A percentile compares a stretch with the other conserved stretches of the same genome.
Conservation (phyloP, 1,140 invertebrate genomes). For the Proctacanthus coquilletti region DNA sequence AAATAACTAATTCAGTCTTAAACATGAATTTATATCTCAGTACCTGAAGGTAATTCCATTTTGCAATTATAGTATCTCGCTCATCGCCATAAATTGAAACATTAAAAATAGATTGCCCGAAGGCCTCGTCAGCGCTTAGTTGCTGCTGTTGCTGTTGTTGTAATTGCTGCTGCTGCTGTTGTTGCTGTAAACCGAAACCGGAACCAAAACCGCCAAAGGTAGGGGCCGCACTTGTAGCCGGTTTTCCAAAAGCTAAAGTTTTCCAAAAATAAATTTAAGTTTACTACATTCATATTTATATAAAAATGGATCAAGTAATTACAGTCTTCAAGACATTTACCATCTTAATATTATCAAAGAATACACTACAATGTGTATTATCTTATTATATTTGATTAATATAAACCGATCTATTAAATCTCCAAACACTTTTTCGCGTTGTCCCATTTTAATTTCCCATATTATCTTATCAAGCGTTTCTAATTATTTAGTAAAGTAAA, state of each 20-base stretch:
- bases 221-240: constrained; percentile 23
- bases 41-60: constrained; percentile 80
- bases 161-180: constrained; percentile 35
- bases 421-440: no score
- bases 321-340: no score
- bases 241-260: constrained; percentile 22
- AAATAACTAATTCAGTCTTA: not conserved
- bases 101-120: constrained; percentile 63
- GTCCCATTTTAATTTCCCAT: no score
- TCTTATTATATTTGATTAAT: no score
- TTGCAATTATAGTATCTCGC: constrained; percentile 74
- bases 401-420: no score
- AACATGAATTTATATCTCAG: not conserved
- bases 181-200: constrained; percentile 29
- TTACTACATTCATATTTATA: not conserved
- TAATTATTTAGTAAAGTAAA: no score
- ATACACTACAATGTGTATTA: no score
- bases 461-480: no score
- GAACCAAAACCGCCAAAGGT: constrained; percentile 36
- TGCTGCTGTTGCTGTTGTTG: constrained; percentile 39
- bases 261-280: not conserved
- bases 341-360: no score
- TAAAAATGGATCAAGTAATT: not conserved
- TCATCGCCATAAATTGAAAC: constrained; percentile 85
- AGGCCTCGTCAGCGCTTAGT: constrained; percentile 47